Percentiles rank a stretch among this genome's conserved stretches.
Conservation (phyloP, 2,113 vertebrate species). For the Pterocles orientalis region DNA sequence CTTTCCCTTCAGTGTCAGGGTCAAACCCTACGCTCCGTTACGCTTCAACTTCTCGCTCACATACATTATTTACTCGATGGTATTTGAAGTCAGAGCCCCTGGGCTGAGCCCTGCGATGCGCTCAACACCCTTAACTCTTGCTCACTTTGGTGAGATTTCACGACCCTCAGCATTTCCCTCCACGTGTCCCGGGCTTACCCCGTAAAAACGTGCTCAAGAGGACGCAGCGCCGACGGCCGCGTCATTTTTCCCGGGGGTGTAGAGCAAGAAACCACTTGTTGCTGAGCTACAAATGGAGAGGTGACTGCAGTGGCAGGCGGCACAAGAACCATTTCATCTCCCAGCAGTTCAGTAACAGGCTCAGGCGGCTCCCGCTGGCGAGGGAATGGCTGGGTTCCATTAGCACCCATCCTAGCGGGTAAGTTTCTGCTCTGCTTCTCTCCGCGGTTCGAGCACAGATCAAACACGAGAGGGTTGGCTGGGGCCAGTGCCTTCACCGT, state of each 20-base stretch:
- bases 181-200: neutral
- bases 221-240: neutral
- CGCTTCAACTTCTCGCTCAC: neutral
- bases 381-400: too few relatives aligned
- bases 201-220: neutral
- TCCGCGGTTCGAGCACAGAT: fast-evolving
- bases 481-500: too few relatives aligned
- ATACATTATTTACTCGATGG: fast-evolving
- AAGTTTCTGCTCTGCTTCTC: neutral
- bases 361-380: neutral
- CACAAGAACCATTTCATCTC: neutral
- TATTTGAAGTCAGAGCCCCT: neutral
- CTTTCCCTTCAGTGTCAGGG: neutral
- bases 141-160: neutral
- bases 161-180: neutral
- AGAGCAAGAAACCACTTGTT: neutral
- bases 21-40: neutral
- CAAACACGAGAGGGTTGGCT: too few relatives aligned
- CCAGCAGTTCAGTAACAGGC: neutral
- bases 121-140: neutral
- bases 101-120: neutral
- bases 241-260: fast-evolving
- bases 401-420: neutral
- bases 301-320: neutral
- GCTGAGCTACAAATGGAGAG: neutral